These are phyloP conservation scores for Orchesella cincta DNA, from an alignment of 1,140 invertebrate species.

Conservation along the genomic window DNA sequence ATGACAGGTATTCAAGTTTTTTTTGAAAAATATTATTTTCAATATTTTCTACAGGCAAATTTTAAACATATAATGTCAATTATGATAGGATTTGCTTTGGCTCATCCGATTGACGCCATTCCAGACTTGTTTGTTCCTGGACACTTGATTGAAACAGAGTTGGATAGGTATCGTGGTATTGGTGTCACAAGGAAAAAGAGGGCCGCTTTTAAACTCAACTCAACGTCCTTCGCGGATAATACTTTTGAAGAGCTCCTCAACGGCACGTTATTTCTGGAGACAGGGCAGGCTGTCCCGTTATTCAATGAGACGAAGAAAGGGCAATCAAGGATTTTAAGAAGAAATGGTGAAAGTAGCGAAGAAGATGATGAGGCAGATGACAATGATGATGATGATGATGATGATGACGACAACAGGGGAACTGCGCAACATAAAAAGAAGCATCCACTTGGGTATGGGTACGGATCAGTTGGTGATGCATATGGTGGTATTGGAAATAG, in stretches of 20 bases:
- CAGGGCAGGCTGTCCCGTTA: slow-evolving; percentile 12
- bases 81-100: slow-evolving; percentile 12
- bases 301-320: too few relatives aligned
- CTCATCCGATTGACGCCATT: slow-evolving; percentile 31
- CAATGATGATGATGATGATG: not conserved
- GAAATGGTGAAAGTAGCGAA: not conserved
- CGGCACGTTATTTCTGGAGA: slow-evolving; percentile 30
- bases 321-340: too few relatives aligned
- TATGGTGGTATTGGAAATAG: not conserved
- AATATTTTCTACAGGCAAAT: too few relatives aligned
- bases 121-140: slow-evolving; percentile 28
- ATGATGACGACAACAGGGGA: not conserved
- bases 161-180: not conserved
- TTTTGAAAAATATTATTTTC: too few relatives aligned
- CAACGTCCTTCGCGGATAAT: not conserved
- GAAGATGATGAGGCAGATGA: not conserved
- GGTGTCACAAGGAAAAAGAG: not conserved
- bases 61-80: too few relatives aligned
- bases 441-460: not conserved
- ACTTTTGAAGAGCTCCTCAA: not conserved
- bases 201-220: not conserved
- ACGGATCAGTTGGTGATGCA: slow-evolving; percentile 1
- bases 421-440: slow-evolving; percentile 19
- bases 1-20: too few relatives aligned
- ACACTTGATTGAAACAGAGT: not conserved